phyloP scores from a whole-genome alignment of 2,797 vertebrate species.

The Aphelocoma californica region DNA sequence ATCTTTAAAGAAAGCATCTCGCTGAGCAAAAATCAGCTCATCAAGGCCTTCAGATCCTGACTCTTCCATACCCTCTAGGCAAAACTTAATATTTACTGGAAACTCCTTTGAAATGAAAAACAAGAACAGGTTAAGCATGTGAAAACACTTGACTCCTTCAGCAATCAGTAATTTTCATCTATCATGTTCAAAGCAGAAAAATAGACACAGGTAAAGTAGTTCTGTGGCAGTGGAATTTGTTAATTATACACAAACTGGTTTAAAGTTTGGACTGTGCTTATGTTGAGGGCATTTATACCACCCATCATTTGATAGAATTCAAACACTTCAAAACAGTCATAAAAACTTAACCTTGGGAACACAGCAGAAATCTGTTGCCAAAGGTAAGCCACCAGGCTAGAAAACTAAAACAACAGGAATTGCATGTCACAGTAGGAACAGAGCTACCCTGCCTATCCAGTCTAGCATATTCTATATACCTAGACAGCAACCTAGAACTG shows the following conservation, averaged over 20 bases:
- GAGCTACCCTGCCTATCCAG: background rate
- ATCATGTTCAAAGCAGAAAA: background rate
- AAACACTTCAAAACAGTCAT: background rate
- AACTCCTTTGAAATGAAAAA: constrained; percentile 78
- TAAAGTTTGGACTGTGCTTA: background rate
- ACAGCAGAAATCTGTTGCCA: background rate
- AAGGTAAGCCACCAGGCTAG: background rate
- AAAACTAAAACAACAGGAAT: background rate
- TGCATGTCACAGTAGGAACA: background rate
- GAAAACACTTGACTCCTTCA: background rate
- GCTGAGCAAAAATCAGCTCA: constrained; percentile 85
- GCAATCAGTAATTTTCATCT: background rate
- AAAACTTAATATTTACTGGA: constrained; percentile 96
- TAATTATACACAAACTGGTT: background rate
- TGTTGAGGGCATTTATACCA: background rate
- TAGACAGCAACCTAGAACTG: background rate
- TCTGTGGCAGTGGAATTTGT: background rate
- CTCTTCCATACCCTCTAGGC: constrained; percentile 98
- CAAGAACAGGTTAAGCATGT: background rate
- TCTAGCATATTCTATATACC: background rate
- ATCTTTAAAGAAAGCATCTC: constrained; percentile 89
- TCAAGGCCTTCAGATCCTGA: constrained; percentile 95
- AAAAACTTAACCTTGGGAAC: background rate
- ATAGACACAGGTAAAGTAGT: background rate
- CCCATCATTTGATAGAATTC: background rate